These are phyloP conservation scores for Cavia porcellus DNA, from an alignment of 2,113 vertebrate species.

Conservation along the genomic window DNA sequence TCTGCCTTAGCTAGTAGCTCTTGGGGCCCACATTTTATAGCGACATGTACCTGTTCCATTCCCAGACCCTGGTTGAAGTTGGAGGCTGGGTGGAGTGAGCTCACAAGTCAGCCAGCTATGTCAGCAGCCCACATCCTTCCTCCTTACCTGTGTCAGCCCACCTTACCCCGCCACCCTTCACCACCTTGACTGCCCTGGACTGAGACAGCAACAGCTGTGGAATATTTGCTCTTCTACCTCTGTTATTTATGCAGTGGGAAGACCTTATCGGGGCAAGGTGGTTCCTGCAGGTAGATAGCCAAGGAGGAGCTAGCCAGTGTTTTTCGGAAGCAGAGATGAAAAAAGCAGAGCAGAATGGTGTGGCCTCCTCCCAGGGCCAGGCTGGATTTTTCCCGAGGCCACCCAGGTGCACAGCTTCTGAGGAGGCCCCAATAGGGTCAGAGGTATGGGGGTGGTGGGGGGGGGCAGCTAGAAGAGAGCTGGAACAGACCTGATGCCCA, in stretches of 20 bases:
- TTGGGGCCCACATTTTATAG: background rate
- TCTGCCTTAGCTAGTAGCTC: background rate
- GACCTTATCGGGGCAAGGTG: background rate
- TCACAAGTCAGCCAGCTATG: background rate
- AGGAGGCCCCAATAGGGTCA: background rate
- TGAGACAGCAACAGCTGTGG: background rate
- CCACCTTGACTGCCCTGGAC: background rate
- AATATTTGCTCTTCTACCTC: constrained; percentile 28
- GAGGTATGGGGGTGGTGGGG: background rate
- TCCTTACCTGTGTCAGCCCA: background rate
- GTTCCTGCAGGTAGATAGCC: background rate
- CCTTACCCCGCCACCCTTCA: background rate
- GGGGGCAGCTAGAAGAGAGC: background rate
- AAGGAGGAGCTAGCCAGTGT: background rate
- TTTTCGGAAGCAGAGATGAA: background rate
- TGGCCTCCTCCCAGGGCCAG: background rate
- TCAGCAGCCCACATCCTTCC: background rate
- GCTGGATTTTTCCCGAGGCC: background rate
- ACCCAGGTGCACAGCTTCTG: background rate
- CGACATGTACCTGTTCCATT: background rate
- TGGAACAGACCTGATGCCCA: background rate
- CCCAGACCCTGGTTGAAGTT: background rate
- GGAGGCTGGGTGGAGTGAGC: background rate
- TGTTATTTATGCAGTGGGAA: background rate
- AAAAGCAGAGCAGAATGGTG: background rate